Evolutionary conservation across 2,888 invertebrate genomes (phyloP).

Genomic region (Branchellion lobata): DNA sequence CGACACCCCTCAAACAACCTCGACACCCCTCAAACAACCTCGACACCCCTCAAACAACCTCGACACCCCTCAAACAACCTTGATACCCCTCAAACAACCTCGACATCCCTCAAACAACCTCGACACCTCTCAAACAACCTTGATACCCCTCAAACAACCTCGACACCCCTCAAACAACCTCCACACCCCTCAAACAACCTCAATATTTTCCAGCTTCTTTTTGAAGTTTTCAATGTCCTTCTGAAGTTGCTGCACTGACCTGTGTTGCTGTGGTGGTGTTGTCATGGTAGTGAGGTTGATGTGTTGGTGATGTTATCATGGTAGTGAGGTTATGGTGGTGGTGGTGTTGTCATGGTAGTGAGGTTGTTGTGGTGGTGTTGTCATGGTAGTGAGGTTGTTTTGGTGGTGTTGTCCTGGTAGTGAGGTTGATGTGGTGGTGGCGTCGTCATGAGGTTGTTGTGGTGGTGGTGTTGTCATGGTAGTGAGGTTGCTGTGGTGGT

Average conservation of each 20-base stretch:
- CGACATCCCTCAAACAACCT: no score
- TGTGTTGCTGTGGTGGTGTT: slow-evolving; percentile 55
- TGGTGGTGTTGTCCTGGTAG: not conserved
- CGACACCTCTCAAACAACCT: no score
- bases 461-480: no score
- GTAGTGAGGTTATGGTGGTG: not conserved
- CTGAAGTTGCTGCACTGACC: slow-evolving; percentile 59
- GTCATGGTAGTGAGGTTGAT: not conserved
- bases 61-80: no score
- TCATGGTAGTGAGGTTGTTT: not conserved
- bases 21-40: no score
- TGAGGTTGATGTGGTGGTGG: no score
- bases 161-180: no score
- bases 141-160: no score
- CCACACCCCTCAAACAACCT: slow-evolving; percentile 53
- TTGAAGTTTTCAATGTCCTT: slow-evolving; percentile 63
- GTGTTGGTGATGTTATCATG: slow-evolving; percentile 2
- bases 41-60: no score
- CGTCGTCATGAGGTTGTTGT: no score
- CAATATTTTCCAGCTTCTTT: slow-evolving; percentile 58
- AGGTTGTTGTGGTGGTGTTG: not conserved
- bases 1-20: no score
- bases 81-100: no score
- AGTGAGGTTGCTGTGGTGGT: not conserved
- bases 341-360: not conserved